Evolutionary conservation across 1,140 invertebrate genomes (phyloP), one percentile per base, ranked within the genome.

Genomic region (Dysdera silvatica): DNA sequence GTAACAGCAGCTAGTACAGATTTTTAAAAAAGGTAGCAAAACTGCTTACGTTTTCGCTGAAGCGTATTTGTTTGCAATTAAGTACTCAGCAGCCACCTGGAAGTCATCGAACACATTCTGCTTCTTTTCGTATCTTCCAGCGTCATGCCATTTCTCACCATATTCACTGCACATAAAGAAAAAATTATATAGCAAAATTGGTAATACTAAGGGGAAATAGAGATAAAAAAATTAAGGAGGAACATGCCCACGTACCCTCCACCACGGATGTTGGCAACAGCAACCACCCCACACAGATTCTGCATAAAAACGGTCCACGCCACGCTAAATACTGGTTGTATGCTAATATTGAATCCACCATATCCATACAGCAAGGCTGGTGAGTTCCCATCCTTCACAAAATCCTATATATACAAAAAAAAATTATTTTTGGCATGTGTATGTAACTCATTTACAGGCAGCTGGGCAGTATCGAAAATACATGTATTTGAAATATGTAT

Each of bases 91-190:
- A 18, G 94, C 94, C 63, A 82, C 79, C 73, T 91, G 88, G 77
- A 99, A 98, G 79, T 99, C 96, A 78, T 98, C 87, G 76, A 98
- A 98, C 37, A 87, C 87, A 79, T 98, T 99, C 79, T 98, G 95
- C 75, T 98, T 99, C 67, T 97, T 95, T 0, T 86, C 80, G 47
- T 94, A 80, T 24, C 89, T 83, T 12, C 95, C 96, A 16, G 78
- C 87, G 76, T 98, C 90, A 76, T 99, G 95, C 96, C 96, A 99
- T 57, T 84, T 85, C 76, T 96, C 89, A 40, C 96, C 96, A 77
- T 98, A 99, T 78, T 99, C 95, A 1, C 93, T 89, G 74, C 52
- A 70, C 71, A 59, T 63, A 73, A 65, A 65, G 48, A 61, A 55
- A 55, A 64, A 68, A n/a, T 18, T 48, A 12, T 51, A 56, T 23